Conservation (phyloP, 1,140 invertebrate species). For the Lepidurus arcticus region DNA sequence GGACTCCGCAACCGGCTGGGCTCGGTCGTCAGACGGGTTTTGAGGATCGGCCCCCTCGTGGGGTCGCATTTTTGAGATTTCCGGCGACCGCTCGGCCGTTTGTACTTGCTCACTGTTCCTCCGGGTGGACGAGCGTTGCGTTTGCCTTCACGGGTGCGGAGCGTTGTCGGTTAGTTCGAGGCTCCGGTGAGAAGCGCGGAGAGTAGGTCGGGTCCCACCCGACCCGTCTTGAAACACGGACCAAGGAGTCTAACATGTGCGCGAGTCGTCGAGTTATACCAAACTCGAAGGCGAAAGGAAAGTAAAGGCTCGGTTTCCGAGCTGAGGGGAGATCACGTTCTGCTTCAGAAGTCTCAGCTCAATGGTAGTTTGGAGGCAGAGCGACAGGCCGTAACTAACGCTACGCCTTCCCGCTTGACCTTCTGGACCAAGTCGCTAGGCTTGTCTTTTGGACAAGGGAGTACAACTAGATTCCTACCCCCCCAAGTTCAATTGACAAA, state of each 20-base stretch:
- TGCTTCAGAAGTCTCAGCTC: background rate
- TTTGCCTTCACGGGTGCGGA: background rate
- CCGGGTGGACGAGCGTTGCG: background rate
- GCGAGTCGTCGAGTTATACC: conserved; percentile 63
- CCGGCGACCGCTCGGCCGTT: background rate
- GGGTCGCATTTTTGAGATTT: background rate
- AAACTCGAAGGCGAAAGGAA: conserved; percentile 61
- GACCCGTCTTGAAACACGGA: conserved; percentile 92
- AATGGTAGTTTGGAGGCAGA: too few relatives aligned
- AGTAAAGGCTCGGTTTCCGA: conserved; percentile 42
- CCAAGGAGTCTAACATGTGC: conserved; percentile 81
- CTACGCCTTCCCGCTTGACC: too few relatives aligned
- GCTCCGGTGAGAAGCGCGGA: conserved; percentile 10
- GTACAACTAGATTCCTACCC: too few relatives aligned
- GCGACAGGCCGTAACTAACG: too few relatives aligned
- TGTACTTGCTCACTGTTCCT: background rate
- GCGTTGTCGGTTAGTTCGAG: background rate
- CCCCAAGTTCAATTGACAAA: too few relatives aligned
- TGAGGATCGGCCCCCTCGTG: conserved; percentile 4
- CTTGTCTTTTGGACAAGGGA: too few relatives aligned
- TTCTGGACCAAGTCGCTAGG: too few relatives aligned
- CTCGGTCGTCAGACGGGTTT: conserved; percentile 10
- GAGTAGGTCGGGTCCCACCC: conserved; percentile 46
- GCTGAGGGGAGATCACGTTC: conserved; percentile 49
- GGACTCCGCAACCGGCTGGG: conserved; percentile 29